phyloP scores from a whole-genome alignment of 1,140 invertebrate genomes.

The Drosophila lacertosa region DNA sequence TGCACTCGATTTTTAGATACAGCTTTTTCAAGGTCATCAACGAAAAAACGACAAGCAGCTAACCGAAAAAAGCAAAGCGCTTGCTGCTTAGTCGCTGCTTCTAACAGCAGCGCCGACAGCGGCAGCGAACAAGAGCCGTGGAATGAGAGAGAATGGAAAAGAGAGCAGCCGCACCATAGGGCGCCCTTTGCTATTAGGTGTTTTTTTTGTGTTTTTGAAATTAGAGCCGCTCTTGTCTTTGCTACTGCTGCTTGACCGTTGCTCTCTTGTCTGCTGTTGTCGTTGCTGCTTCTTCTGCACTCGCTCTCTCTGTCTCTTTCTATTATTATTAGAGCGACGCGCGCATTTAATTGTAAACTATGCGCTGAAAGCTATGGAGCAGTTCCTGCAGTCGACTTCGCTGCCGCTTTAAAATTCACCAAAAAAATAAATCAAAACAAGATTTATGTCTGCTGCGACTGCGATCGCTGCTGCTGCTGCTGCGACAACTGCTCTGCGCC shows the following conservation, averaged over 20 bases:
- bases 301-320: not conserved
- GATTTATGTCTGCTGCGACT: constrained; percentile 53
- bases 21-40: constrained; percentile 83
- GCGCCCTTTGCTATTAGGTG: constrained; percentile 21
- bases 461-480: too few relatives aligned
- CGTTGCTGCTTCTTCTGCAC: constrained; percentile 2
- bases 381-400: constrained; percentile 5
- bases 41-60: constrained; percentile 74
- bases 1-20: constrained; percentile 84
- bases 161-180: constrained; percentile 6
- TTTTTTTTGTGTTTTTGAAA: constrained; percentile 24
- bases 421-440: constrained; percentile 70
- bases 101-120: constrained; percentile 35
- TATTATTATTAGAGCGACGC: constrained; percentile 29
- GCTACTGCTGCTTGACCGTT: constrained; percentile 10
- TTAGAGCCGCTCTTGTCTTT: constrained; percentile 35
- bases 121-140: too few relatives aligned
- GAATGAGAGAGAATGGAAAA: not conserved
- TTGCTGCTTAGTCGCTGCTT: constrained; percentile 41
- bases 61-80: constrained; percentile 56
- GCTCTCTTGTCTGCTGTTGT: constrained; percentile 1
- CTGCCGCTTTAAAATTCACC: constrained; percentile 6
- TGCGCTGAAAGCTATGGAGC: constrained; percentile 28
- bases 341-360: constrained; percentile 63
- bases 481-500: constrained; percentile 29